Conservation (phyloP, 2,797 vertebrate species). For the Rhinoraja longicauda region DNA sequence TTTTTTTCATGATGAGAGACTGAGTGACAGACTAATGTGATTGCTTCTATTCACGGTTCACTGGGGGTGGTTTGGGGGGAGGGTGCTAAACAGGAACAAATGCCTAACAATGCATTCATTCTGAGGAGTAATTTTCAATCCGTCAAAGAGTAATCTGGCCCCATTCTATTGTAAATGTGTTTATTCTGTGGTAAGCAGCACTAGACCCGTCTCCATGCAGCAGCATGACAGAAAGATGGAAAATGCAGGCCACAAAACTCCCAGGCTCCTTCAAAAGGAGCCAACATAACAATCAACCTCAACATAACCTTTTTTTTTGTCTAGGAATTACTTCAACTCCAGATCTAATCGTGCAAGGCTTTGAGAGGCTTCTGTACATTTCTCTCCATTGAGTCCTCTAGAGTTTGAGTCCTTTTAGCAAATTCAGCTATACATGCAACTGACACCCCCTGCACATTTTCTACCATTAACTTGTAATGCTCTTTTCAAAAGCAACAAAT, state of each 20-base stretch:
- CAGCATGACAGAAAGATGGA: constrained; percentile 42
- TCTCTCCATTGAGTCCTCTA: constrained; percentile 21
- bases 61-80: constrained; percentile 46
- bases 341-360: constrained; percentile 36
- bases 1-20: constrained; percentile 32
- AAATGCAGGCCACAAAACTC: constrained; percentile 38
- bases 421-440: constrained; percentile 32
- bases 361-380: constrained; percentile 35
- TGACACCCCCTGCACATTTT: constrained; percentile 35
- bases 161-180: constrained; percentile 51
- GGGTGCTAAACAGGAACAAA: constrained; percentile 48
- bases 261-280: constrained; percentile 37
- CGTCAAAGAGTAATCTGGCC: constrained; percentile 46
- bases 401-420: constrained; percentile 28
- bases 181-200: constrained; percentile 44
- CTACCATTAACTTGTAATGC: constrained; percentile 38
- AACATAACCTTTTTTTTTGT: constrained; percentile 39
- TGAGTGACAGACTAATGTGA: constrained; percentile 43
- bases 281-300: constrained; percentile 39
- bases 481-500: constrained; percentile 38
- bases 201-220: constrained; percentile 41
- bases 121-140: constrained; percentile 49
- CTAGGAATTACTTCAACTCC: constrained; percentile 32
- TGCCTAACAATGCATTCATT: constrained; percentile 53
- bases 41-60: constrained; percentile 44